Base-by-base conservation (phyloP, 2,888 invertebrate species). In the Strigamia crassipes region DNA sequence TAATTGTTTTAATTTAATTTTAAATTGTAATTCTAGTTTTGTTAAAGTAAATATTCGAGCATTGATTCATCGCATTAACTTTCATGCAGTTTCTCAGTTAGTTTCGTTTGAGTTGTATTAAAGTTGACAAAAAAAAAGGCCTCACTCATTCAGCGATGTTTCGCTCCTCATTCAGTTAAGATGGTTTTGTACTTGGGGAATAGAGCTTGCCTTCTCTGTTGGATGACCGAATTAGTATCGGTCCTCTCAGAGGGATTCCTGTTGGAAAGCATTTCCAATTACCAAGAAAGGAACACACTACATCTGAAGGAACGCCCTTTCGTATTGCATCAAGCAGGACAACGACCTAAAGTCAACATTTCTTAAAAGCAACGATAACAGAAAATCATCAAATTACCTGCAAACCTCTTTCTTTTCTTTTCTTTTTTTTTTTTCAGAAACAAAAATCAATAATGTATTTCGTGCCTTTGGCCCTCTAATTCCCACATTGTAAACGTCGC, bases 271-370 rank as follows among this genome's bases (percentile, higher is more conserved):
- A 73, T 73, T 73, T 73, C 73, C 73, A 73, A 73, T 73, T 73
- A 73, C 73, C 73, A 73, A 73, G 73, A 73, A 73, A 73, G 73
- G 73, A 73, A 73, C 73, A 73, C 73, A 73, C 73, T 73, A 73
- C 31, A 73, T 73, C 73, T 73, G 31, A 31, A 31, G 56, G 73
- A 31, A 73, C 73, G 73, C 73, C 56, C 56, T 56, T 56, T 56
- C 15, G 31, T 73, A 73, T 73, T 73, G 73, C 73, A 31, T 73
- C 73, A 21, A 56, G 21, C 56, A 73, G 73, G 73, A 23, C 73
- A 31, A 31, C 73, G 73, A 73, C 73, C 73, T 31, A 73, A 73
- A 73, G 73, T 73, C 73, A 73, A 73, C 73, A 73, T 31, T 27
- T 73, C 73, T 73, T 73, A 73, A 73, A 73, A 73, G 31, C 73